Evolutionary conservation across 2,113 vertebrate genomes (phyloP), one percentile per base, ranked within the genome.

Genomic region (Epinephelus fuscoguttatus): DNA sequence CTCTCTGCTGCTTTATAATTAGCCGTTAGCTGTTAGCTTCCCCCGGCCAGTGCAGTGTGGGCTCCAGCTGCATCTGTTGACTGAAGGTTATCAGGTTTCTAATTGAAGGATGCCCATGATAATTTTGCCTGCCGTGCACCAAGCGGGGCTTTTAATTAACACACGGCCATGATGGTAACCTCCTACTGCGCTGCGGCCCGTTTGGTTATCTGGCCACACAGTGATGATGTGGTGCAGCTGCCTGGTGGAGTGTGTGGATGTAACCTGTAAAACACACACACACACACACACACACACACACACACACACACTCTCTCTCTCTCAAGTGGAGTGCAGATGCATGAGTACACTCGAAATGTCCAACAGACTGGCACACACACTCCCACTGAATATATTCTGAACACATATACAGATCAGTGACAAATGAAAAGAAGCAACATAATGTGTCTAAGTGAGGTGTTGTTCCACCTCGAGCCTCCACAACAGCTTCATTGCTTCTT

Each of bases 21-120:
- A 79, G 76, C 83, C 9, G 75, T 66, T 75, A 86, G 85, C 87
- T 33, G 55, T 69, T 76, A 67, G 84, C 77, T 52, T 75, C 86
- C 75, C n/a, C 78, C 62, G 80, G 82, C 80, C 76, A 19, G 66
- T 67, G 66, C 70, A 10, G 60, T 8, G 42, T 25, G 81, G 74
- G 86, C 73, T 83, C 79, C 87, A 85, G 82, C 84, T 88, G 89
- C 89, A 82, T 85, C 85, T 91, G 89, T 52, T 89, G 82, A 81
- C 82, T 78, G 57, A 79, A 89, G 74, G 85, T 91, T 89, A 92
- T 93, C 89, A 63, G 81, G 80, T 92, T 89, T 89, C 78, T 91
- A 92, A 91, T 90, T 91, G 91, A 94, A 92, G 91, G 90, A 92
- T 85, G 70, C 88, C 87, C 87, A 81, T 78, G 92, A 82, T 89